Base-by-base conservation (phyloP, 2,113 vertebrate species). In the Lophius piscatorius region DNA sequence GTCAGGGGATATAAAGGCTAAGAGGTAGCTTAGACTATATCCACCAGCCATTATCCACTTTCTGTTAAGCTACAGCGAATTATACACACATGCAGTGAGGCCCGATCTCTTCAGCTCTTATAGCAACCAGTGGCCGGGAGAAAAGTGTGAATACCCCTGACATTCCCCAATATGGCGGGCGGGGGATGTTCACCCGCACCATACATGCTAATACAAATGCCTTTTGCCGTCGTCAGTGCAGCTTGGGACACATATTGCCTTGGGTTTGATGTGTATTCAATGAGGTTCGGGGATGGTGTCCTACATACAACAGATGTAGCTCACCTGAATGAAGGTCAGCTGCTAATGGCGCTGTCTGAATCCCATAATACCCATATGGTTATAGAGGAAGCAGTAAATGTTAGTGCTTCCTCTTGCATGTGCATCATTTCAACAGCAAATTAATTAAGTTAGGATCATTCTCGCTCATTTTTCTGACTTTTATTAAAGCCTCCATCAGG, bases 1-100 rank as follows among this genome's bases (percentile, higher is more conserved):
- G 45, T 70, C 58, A 71, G 28, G 34, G 29, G 35, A 63, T 54
- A 47, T 36, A 72, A 80, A 66, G 9, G 45, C 54, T 61, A 57
- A 68, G 20, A 39, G 35, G 55, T 40, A 60, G 51, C 9, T 46
- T 17, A 50, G 38, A 68, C 9, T 23, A 22, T 5, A 22, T 16
- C 42, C 35, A 49, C 18, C 18, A 24, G 39, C 55, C 44, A 51
- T 46, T 49, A 10, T 13, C 20, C 22, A 31, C 29, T 50, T 36
- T 14, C 6, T 10, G 9, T 31, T 10, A 31, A 31, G 29, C 29
- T 31, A 31, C 11, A 31, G 11, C 29, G 5, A 41, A 4, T 22
- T 21, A 17, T 8, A 24, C 16, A 38, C 28, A 45, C 21, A 36
- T 10, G 5, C 2, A 17, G 22, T 73, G 47, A 44, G 35, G 35